Evolutionary conservation across 2,888 invertebrate genomes (phyloP).

Genomic region (Rutpela maculata): DNA sequence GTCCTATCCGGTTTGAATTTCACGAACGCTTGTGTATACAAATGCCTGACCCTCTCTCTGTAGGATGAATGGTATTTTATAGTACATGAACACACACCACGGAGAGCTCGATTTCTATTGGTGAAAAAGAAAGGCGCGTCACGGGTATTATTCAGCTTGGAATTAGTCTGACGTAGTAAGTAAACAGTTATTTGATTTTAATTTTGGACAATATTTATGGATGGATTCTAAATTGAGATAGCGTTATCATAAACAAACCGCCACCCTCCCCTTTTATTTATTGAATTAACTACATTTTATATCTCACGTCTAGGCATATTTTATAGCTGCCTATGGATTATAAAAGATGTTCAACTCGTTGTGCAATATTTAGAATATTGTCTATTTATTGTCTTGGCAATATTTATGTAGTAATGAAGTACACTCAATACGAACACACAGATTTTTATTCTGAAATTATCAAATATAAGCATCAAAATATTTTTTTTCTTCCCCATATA

Average conservation of each 20-base stretch:
- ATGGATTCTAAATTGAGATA: slow-evolving; percentile 33
- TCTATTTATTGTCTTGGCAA: too few relatives aligned
- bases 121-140: slow-evolving; percentile 48
- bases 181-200: slow-evolving; percentile 17
- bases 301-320: neutral
- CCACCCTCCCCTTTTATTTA: neutral
- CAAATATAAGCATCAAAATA: too few relatives aligned
- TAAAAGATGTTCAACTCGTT: neutral
- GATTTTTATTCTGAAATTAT: too few relatives aligned
- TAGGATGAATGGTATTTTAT: slow-evolving; percentile 43
- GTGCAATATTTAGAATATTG: neutral
- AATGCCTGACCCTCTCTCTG: slow-evolving; percentile 30
- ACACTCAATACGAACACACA: too few relatives aligned
- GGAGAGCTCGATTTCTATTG: slow-evolving; percentile 42
- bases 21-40: slow-evolving; percentile 22
- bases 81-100: slow-evolving; percentile 27
- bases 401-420: too few relatives aligned
- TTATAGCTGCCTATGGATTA: neutral
- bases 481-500: too few relatives aligned
- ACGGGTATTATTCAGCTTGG: neutral
- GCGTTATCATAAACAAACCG: slow-evolving; percentile 13
- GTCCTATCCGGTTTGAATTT: slow-evolving; percentile 12
- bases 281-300: neutral
- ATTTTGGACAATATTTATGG: slow-evolving; percentile 14
- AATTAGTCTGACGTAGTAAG: neutral